These are phyloP conservation scores for Coranthus polyacanthus DNA, from an alignment of 2,797 vertebrate genomes.

Conservation along the genomic window DNA sequence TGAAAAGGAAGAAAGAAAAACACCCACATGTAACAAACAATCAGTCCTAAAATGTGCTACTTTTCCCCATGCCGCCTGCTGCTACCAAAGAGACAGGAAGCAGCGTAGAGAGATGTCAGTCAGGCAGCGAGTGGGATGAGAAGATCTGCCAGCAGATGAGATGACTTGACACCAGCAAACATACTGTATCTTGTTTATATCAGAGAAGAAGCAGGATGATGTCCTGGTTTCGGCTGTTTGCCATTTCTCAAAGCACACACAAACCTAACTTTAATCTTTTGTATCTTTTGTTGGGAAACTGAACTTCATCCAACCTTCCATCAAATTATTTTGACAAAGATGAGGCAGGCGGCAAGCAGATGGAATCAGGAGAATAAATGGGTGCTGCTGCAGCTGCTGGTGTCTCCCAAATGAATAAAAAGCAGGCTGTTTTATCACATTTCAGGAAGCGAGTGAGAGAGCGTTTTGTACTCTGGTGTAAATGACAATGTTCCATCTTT, in stretches of 20 bases:
- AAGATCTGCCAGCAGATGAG: slow-evolving; percentile 49
- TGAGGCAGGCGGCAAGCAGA: slow-evolving; percentile 23
- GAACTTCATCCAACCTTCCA: slow-evolving; percentile 27
- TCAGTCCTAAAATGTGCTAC: slow-evolving; percentile 26
- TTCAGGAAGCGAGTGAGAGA: slow-evolving; percentile 5
- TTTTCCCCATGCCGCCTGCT: slow-evolving; percentile 38
- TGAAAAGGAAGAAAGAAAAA: slow-evolving; percentile 35
- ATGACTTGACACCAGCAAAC: slow-evolving; percentile 55
- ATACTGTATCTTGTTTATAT: slow-evolving; percentile 55
- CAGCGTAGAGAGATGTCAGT: slow-evolving; percentile 52
- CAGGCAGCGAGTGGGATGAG: slow-evolving; percentile 62
- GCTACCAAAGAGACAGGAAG: slow-evolving; percentile 45
- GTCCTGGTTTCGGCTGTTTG: slow-evolving; percentile 53
- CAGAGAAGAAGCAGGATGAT: slow-evolving; percentile 37
- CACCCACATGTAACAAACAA: slow-evolving; percentile 53
- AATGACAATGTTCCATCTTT: slow-evolving; percentile 15
- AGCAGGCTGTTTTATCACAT: slow-evolving; percentile 1
- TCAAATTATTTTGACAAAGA: slow-evolving; percentile 42
- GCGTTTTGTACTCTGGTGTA: neutral
- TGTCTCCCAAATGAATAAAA: slow-evolving; percentile 23
- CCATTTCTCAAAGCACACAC: slow-evolving; percentile 28
- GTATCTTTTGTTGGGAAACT: slow-evolving; percentile 13
- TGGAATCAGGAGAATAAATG: slow-evolving; percentile 31
- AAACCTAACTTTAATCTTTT: slow-evolving; percentile 28
- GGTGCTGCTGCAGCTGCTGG: slow-evolving; percentile 1